These are phyloP conservation scores for Cheilosia impressa DNA, from an alignment of 2,888 invertebrate genomes.

Conservation along the genomic window DNA sequence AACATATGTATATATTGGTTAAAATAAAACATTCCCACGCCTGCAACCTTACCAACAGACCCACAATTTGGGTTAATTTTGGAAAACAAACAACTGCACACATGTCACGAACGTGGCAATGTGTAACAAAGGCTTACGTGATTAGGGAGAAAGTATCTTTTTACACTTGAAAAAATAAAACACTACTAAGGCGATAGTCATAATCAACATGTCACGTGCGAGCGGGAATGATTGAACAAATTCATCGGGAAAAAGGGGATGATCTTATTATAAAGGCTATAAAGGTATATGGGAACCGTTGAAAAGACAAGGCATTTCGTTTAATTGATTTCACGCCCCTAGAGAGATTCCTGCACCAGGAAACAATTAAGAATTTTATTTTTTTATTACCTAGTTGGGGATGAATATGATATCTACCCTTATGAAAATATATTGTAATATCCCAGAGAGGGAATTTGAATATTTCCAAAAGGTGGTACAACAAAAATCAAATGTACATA, in stretches of 20 bases:
- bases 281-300: conserved; percentile 1
- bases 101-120: conserved; percentile 49
- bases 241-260: conserved; percentile 26
- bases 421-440: not conserved
- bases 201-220: conserved; percentile 63
- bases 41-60: not conserved
- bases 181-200: conserved; percentile 25
- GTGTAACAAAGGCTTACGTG: conserved; percentile 39
- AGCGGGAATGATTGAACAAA: conserved; percentile 43
- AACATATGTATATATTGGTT: too few species aligned
- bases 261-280: conserved; percentile 2
- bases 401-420: conserved; percentile 5
- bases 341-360: conserved; percentile 18
- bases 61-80: conserved; percentile 18
- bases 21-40: conserved; percentile 36
- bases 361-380: conserved; percentile 17
- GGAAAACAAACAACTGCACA: conserved; percentile 52
- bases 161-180: conserved; percentile 5
- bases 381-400: conserved; percentile 4
- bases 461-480: not conserved
- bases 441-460: not conserved
- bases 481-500: too few species aligned
- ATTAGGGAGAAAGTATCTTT: conserved; percentile 37
- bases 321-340: conserved; percentile 49
- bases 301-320: conserved; percentile 6